phyloP scores from a whole-genome alignment of 2,113 vertebrate genomes.

The human (Homo sapiens) region GRCh38 chr6:140271001-140271500 shows the following conservation, averaged over 20 bases:
- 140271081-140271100: neutral
- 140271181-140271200: neutral
- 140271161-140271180: neutral
- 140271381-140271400: neutral
- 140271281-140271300: neutral
- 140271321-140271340: neutral
- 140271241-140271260: neutral
- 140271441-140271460: neutral
- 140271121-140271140: neutral
- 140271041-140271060: neutral
- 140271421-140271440: neutral
- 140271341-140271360: neutral
- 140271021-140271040: rapidly evolving
- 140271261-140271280: neutral
- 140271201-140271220: neutral
- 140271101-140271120: neutral
- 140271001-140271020: neutral
- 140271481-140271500: neutral
- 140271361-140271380: neutral
- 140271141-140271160: neutral
- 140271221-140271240: neutral
- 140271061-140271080: too few relatives aligned
- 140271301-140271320: neutral
- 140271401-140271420: neutral
- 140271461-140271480: neutral